These are phyloP conservation scores for Characodon lateralis DNA, from an alignment of 2,797 vertebrate species.

Conservation along the genomic window DNA sequence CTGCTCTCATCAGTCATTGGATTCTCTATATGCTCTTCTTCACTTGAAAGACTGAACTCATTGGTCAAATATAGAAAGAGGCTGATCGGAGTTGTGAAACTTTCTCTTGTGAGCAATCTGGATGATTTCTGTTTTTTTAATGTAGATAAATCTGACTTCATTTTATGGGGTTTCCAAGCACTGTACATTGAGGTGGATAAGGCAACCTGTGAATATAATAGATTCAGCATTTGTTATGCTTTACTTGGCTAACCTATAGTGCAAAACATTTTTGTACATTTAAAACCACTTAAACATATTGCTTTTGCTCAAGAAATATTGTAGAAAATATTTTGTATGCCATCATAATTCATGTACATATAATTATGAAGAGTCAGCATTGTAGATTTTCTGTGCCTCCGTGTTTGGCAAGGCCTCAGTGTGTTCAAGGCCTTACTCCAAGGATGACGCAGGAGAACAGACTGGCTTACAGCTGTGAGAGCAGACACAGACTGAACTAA, in stretches of 20 bases:
- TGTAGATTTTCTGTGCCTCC: neutral
- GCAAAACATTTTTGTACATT: neutral
- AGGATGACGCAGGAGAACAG: constrained; percentile 22
- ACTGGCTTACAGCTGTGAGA: constrained; percentile 7
- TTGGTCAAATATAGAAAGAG: neutral
- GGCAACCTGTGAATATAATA: neutral
- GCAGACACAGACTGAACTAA: constrained; percentile 5
- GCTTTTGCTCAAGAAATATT: neutral
- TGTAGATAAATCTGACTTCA: neutral
- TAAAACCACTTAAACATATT: neutral
- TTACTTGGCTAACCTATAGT: neutral
- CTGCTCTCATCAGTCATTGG: neutral
- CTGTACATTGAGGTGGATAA: neutral
- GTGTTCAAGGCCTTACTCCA: neutral
- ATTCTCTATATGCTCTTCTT: neutral
- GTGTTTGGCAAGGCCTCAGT: neutral
- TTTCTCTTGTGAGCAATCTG: neutral
- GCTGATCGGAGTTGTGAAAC: neutral
- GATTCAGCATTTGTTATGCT: neutral
- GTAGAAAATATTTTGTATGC: neutral
- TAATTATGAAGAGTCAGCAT: too few relatives aligned
- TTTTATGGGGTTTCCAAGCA: neutral
- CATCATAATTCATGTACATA: neutral
- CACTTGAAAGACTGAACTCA: neutral
- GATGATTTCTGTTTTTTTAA: neutral